A percentile compares a stretch with the other conserved stretches of the same genome.
Evolutionary conservation across 2,797 vertebrate genomes (phyloP).

Genomic region (Cirrhinus mrigala): DNA sequence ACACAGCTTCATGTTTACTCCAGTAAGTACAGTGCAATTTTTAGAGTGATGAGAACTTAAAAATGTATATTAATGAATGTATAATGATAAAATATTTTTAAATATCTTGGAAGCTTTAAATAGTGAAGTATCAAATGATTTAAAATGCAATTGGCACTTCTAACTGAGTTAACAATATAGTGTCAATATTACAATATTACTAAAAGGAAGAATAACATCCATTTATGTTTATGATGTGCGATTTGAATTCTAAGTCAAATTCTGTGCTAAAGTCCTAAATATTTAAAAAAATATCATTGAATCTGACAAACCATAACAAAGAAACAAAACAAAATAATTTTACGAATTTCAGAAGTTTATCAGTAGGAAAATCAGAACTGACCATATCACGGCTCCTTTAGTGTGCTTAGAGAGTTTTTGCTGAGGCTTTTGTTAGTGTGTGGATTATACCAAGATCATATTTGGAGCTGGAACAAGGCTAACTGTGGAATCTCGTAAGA

Average conservation of each 20-base stretch:
- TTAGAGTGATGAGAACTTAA: neutral
- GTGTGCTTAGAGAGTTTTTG: neutral
- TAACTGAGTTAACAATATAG: neutral
- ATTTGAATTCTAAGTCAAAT: neutral
- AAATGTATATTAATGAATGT: neutral
- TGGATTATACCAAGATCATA: constrained; percentile 36
- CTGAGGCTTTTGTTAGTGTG: constrained; percentile 33
- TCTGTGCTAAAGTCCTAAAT: neutral
- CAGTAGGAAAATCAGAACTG: neutral
- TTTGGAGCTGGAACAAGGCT: constrained; percentile 38
- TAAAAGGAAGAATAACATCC: neutral
- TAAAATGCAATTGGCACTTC: neutral
- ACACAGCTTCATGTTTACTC: constrained; percentile 39
- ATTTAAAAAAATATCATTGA: neutral
- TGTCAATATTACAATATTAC: neutral
- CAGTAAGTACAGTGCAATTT: constrained; percentile 37
- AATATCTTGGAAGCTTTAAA: neutral
- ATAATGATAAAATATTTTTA: neutral
- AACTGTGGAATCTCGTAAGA: constrained; percentile 38
- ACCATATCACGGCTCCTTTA: neutral
- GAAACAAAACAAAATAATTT: neutral
- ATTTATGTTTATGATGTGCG: neutral
- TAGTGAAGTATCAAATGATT: neutral
- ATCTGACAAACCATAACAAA: neutral
- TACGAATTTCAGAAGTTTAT: neutral